These are phyloP conservation scores for Laspeyria flexula DNA, from an alignment of 2,888 invertebrate genomes.

Conservation along the genomic window DNA sequence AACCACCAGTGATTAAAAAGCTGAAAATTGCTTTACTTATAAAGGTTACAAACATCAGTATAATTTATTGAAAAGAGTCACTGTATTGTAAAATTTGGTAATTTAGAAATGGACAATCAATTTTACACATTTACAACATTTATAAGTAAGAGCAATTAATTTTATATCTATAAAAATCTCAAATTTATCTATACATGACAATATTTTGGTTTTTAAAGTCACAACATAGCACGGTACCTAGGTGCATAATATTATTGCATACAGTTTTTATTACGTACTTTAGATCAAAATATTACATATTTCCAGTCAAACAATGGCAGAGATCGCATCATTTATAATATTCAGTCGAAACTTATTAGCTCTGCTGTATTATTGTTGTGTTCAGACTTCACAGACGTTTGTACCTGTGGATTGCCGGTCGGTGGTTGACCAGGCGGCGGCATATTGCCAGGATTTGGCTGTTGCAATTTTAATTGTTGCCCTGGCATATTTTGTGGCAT, in stretches of 20 bases:
- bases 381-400: slow-evolving; percentile 71
- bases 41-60: slow-evolving; percentile 29
- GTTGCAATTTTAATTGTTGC: slow-evolving; percentile 52
- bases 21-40: slow-evolving; percentile 35
- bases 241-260: slow-evolving; percentile 49
- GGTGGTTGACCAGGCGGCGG: slow-evolving; percentile 54
- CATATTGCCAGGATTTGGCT: slow-evolving; percentile 49
- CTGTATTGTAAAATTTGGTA: too few relatives aligned
- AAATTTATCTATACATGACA: slow-evolving; percentile 48
- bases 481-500: slow-evolving; percentile 46
- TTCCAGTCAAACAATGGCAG: slow-evolving; percentile 61
- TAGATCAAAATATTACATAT: slow-evolving; percentile 37
- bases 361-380: slow-evolving; percentile 88
- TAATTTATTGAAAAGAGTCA: too few relatives aligned
- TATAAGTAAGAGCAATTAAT: slow-evolving; percentile 43
- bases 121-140: slow-evolving; percentile 34
- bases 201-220: slow-evolving; percentile 49
- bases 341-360: slow-evolving; percentile 93
- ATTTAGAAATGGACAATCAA: slow-evolving; percentile 22
- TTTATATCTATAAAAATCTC: slow-evolving; percentile 34
- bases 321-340: slow-evolving; percentile 45
- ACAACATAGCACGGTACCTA: slow-evolving; percentile 43
- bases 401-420: slow-evolving; percentile 53
- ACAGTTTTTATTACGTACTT: slow-evolving; percentile 45
- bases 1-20: slow-evolving; percentile 33